These are phyloP conservation scores for Cheilosia urbana DNA, from an alignment of 2,888 invertebrate species.

Conservation along the genomic window DNA sequence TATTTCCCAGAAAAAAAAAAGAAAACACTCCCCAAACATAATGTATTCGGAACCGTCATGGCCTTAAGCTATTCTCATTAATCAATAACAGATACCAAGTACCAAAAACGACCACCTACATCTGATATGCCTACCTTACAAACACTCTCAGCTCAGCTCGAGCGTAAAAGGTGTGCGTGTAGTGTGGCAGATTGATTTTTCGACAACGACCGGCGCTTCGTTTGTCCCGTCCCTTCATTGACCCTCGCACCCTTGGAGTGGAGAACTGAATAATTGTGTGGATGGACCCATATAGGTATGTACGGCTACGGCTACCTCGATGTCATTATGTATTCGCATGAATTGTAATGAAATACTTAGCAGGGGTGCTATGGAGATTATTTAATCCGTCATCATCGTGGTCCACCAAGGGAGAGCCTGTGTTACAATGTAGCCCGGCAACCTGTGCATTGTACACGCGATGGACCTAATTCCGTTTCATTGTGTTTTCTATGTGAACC, in stretches of 20 bases:
- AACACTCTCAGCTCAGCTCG: constrained; percentile 7
- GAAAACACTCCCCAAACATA: background rate
- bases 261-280: background rate
- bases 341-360: constrained; percentile 65
- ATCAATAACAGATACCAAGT: constrained; percentile 66
- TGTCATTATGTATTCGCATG: constrained; percentile 60
- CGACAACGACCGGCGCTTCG: constrained; percentile 44
- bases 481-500: constrained; percentile 28
- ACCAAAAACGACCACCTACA: constrained; percentile 24
- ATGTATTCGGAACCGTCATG: background rate
- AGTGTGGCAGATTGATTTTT: constrained; percentile 64
- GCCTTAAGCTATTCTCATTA: constrained; percentile 48
- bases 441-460: constrained; percentile 12
- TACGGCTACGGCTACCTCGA: background rate
- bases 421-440: constrained; percentile 21
- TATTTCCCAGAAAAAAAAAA: constrained; percentile 6
- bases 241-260: constrained; percentile 6
- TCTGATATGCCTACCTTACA: background rate
- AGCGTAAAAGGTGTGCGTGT: constrained; percentile 55
- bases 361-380: constrained; percentile 53
- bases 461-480: constrained; percentile 49
- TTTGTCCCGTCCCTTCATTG: constrained; percentile 3
- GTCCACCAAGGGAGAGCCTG: background rate
- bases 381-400: constrained; percentile 10
- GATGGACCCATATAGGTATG: background rate